Evolutionary conservation across 2,113 vertebrate genomes (phyloP), one percentile per base, ranked within the genome.

Genomic region (Ciconia stormi): DNA sequence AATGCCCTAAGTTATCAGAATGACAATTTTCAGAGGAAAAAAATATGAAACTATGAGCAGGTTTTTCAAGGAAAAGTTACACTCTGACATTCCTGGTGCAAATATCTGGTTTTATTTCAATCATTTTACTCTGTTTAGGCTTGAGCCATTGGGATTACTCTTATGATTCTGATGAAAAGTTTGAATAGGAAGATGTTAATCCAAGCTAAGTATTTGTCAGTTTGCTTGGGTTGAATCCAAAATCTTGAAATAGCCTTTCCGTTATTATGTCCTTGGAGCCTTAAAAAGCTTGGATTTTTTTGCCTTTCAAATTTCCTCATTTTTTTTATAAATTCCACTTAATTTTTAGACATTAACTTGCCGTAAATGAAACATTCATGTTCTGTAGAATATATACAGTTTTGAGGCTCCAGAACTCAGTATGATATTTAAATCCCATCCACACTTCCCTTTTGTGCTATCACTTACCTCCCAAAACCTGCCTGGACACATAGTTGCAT

Each of bases 141-240:
- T 44, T 61, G 23, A 78, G 2, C 4, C 1, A 3, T 18, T 40
- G 1, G 7, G 10, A 25, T 32, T 36, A 52, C 7, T 59, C 1
- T 27, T 10, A 26, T 3, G 4, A 58, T 8, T 85, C 5, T 23
- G 6, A 50, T 67, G 23, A 81, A 66, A 50, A 81, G 1, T 46
- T 72, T 76, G 18, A 50, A 55, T 11, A 16, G 1, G 11, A 49
- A n/a, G 11, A n/a, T 38, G 5, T 34, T 76, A 71, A 26, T 38
- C 6, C 15, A 88, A 56, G 36, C 8, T 56, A 62, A 72, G 4
- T 30, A 29, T 53, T 71, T 50, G 6, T 22, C 30, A 36, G 3
- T 67, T 66, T 67, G 1, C 6, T 72, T 67, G 19, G 8, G 8
- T 8, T 52, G 12, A 67, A 71, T 42, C 5, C 2, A 47, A 78